Conservation (phyloP, 1,140 invertebrate genomes). For the Drosophila willistoni region DNA sequence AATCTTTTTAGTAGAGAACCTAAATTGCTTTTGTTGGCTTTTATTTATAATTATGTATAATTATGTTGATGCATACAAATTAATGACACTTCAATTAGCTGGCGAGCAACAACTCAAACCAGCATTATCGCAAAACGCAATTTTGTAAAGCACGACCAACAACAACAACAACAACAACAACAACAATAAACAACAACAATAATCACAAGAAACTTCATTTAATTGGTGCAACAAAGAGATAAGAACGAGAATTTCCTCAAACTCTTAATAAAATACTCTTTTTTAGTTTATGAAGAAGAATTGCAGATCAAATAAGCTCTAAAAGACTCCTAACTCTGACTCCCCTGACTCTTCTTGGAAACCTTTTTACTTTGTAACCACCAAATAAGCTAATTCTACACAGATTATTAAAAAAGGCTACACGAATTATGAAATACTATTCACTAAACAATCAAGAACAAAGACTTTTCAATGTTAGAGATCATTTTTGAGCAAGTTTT, state of each 20-base stretch:
- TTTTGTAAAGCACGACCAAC: conserved; percentile 27
- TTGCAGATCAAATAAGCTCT: too few relatives aligned
- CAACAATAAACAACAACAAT: neutral
- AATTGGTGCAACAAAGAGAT: conserved; percentile 9
- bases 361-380: too few relatives aligned
- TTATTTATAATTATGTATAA: conserved; percentile 71
- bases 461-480: too few relatives aligned
- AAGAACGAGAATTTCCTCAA: neutral
- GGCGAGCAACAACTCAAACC: conserved; percentile 20
- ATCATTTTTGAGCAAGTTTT: too few relatives aligned
- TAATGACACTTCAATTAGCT: conserved; percentile 74
- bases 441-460: too few relatives aligned
- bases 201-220: conserved; percentile 6
- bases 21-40: conserved; percentile 49
- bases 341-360: too few relatives aligned
- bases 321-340: too few relatives aligned
- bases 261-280: neutral
- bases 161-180: conserved; percentile 10
- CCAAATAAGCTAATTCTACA: too few relatives aligned
- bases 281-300: neutral
- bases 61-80: conserved; percentile 80
- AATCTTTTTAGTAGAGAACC: conserved; percentile 28
- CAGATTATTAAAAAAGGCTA: too few relatives aligned
- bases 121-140: conserved; percentile 17
- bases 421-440: too few relatives aligned